Evolutionary conservation across 2,888 invertebrate species (phyloP).

Genomic region (Unio pictorum): DNA sequence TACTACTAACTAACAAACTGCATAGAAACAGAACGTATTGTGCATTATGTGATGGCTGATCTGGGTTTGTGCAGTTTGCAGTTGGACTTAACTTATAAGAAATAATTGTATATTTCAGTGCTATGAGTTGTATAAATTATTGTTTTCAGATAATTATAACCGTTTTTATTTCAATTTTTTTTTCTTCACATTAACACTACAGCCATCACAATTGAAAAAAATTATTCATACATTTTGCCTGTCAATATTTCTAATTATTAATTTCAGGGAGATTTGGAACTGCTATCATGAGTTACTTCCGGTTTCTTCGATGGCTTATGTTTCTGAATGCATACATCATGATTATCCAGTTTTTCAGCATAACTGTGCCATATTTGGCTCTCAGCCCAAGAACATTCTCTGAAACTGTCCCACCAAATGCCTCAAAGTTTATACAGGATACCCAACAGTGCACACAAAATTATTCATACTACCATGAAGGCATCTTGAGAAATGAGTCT

Average conservation of each 20-base stretch:
- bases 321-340: slow-evolving; percentile 84
- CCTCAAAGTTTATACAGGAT: slow-evolving; percentile 22
- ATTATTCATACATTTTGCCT: not conserved
- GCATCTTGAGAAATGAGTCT: slow-evolving; percentile 17
- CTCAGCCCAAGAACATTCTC: slow-evolving; percentile 61
- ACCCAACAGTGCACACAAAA: slow-evolving; percentile 39
- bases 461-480: slow-evolving; percentile 35
- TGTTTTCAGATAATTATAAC: too few species aligned
- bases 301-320: slow-evolving; percentile 88
- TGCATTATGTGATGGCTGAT: too few species aligned
- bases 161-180: not conserved
- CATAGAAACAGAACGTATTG: too few species aligned
- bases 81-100: too few species aligned
- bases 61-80: too few species aligned
- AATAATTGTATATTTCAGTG: too few species aligned
- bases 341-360: slow-evolving; percentile 78
- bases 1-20: too few species aligned
- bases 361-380: slow-evolving; percentile 77
- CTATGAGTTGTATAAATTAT: too few species aligned
- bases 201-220: not conserved
- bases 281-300: slow-evolving; percentile 79
- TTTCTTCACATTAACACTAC: not conserved
- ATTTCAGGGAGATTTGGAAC: slow-evolving; percentile 64
- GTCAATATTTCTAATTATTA: slow-evolving; percentile 1
- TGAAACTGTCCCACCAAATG: slow-evolving; percentile 18